phyloP scores from a whole-genome alignment of 2,113 vertebrate genomes.

The Bagarius yarrelli region DNA sequence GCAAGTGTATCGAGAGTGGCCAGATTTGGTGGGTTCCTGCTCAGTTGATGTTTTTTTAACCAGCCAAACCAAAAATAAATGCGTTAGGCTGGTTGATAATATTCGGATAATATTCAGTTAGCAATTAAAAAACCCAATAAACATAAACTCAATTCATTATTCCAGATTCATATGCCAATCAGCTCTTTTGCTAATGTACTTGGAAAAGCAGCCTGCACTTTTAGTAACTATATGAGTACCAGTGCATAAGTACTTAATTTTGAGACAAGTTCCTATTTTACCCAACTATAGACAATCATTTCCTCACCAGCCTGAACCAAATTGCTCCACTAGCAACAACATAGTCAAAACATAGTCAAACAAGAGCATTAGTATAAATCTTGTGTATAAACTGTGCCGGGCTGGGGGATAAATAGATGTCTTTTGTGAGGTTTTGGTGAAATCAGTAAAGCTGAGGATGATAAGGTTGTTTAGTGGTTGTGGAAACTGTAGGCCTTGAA shows the following conservation, averaged over 20 bases:
- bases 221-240: too few relatives aligned
- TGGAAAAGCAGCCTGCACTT: neutral
- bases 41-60: too few relatives aligned
- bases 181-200: neutral
- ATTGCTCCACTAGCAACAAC: neutral
- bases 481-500: neutral
- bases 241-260: neutral
- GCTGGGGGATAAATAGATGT: neutral
- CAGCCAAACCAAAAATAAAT: too few relatives aligned
- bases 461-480: neutral
- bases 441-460: neutral
- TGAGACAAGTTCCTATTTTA: neutral
- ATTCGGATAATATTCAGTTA: too few relatives aligned
- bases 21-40: too few relatives aligned
- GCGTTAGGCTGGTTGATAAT: too few relatives aligned
- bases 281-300: neutral
- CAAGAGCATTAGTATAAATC: neutral
- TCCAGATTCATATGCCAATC: neutral
- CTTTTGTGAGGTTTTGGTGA: neutral
- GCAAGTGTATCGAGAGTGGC: too few relatives aligned
- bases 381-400: neutral
- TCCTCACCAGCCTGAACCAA: neutral
- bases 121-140: too few relatives aligned
- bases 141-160: neutral
- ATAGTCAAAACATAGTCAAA: neutral